Evolutionary conservation across 2,113 vertebrate genomes (phyloP).

Genomic region (Cacatua alba): DNA sequence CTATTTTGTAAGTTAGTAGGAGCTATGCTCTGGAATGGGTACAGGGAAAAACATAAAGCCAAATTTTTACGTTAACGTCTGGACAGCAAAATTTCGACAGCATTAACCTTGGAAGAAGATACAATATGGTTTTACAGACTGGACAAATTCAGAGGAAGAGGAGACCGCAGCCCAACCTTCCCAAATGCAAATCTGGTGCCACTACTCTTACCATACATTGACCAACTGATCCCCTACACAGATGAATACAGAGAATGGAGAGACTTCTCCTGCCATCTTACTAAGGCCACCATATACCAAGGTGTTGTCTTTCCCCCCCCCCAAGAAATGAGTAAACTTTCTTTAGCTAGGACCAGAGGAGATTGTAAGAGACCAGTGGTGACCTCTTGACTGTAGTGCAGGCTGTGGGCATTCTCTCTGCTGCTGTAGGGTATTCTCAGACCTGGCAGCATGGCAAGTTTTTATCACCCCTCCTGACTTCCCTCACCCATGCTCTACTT

Average conservation of each 20-base stretch:
- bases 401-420: neutral
- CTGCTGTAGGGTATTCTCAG: neutral
- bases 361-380: neutral
- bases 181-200: neutral
- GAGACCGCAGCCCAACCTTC: neutral
- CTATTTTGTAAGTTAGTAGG: neutral
- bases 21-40: constrained; percentile 14
- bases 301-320: neutral
- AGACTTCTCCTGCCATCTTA: neutral
- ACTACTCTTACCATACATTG: neutral
- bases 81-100: neutral
- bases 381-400: neutral
- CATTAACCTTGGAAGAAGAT: neutral
- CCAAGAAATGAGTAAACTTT: neutral
- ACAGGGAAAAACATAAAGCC: neutral
- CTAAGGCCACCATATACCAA: neutral
- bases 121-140: neutral
- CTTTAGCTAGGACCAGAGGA: neutral
- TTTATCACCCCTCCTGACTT: neutral
- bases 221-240: neutral
- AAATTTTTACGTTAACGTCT: neutral
- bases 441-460: neutral
- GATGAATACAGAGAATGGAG: neutral
- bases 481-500: neutral
- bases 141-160: neutral